Evolutionary conservation across 2,797 vertebrate species (phyloP).

Genomic region (Periophthalmus magnuspinnatus): DNA sequence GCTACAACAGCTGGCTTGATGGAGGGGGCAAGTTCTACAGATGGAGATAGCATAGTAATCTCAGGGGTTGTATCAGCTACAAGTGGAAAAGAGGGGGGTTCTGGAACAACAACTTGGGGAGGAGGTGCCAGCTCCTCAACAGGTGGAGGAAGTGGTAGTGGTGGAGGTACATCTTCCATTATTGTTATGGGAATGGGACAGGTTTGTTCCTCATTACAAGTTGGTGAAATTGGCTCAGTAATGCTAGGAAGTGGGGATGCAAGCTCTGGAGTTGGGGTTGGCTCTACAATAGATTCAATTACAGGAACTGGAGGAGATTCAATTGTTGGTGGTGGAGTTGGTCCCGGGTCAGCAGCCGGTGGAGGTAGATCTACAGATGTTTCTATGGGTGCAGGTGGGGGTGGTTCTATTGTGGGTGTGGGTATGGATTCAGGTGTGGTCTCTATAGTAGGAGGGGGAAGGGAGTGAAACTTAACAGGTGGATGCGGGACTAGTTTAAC

Average conservation of each 20-base stretch:
- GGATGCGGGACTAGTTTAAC: slow-evolving; percentile 46
- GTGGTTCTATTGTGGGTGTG: neutral
- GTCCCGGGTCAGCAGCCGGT: neutral
- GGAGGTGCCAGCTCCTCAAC: slow-evolving; percentile 23
- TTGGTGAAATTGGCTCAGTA: neutral
- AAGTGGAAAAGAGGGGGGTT: slow-evolving; percentile 3
- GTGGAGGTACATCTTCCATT: neutral
- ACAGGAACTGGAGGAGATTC: neutral
- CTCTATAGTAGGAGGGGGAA: slow-evolving; percentile 31
- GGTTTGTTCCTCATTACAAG: neutral
- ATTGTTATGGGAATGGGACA: slow-evolving; percentile 3
- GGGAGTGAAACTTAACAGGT: slow-evolving; percentile 51
- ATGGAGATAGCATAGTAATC: neutral
- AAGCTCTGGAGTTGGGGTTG: neutral
- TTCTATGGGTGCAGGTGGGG: slow-evolving; percentile 19
- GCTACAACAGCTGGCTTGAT: slow-evolving; percentile 6
- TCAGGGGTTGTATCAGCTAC: slow-evolving; percentile 12
- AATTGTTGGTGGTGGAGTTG: neutral
- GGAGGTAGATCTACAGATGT: slow-evolving; percentile 14
- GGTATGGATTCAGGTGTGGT: slow-evolving; percentile 21
- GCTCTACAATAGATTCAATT: neutral
- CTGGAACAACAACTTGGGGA: slow-evolving; percentile 22
- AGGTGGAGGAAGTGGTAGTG: slow-evolving; percentile 15
- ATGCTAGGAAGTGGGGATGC: neutral
- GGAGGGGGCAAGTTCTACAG: slow-evolving; percentile 14